phyloP scores from a whole-genome alignment of 1,140 invertebrate genomes.

The Protaetia brevitarsis region DNA sequence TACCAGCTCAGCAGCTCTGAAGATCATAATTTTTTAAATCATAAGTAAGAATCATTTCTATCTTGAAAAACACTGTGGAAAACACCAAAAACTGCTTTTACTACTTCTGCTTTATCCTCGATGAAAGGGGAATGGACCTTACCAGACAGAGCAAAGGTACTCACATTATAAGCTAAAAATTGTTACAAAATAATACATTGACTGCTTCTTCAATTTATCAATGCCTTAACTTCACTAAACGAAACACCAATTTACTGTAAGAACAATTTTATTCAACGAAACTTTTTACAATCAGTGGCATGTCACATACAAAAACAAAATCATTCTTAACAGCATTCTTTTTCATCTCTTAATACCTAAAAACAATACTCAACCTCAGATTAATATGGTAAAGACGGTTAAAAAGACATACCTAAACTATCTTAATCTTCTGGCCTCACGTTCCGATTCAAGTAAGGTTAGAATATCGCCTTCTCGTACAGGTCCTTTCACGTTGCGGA shows the following conservation, averaged over 20 bases:
- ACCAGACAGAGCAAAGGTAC: no score
- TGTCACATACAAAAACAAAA: background rate
- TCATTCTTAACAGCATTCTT: background rate
- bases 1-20: no score
- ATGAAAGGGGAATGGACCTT: no score
- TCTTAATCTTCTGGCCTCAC: slow-evolving; percentile 95
- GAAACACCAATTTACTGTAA: background rate
- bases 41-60: no score
- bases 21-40: no score
- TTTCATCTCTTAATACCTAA: background rate
- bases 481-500: slow-evolving; percentile 98
- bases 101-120: no score
- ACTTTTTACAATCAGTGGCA: background rate
- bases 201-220: background rate
- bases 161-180: no score
- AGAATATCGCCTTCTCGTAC: slow-evolving; percentile 98
- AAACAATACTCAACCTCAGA: background rate
- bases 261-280: slow-evolving; percentile 2
- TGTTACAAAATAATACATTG: no score
- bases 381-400: background rate
- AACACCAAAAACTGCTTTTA: no score
- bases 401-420: slow-evolving; percentile 48
- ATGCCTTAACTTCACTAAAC: background rate
- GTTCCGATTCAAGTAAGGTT: slow-evolving; percentile 94
- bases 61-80: background rate